A percentile compares a stretch with the other conserved stretches of the same genome.
These are phyloP conservation scores for Pomacea maculata DNA, from an alignment of 1,140 invertebrate species.

Conservation along the genomic window DNA sequence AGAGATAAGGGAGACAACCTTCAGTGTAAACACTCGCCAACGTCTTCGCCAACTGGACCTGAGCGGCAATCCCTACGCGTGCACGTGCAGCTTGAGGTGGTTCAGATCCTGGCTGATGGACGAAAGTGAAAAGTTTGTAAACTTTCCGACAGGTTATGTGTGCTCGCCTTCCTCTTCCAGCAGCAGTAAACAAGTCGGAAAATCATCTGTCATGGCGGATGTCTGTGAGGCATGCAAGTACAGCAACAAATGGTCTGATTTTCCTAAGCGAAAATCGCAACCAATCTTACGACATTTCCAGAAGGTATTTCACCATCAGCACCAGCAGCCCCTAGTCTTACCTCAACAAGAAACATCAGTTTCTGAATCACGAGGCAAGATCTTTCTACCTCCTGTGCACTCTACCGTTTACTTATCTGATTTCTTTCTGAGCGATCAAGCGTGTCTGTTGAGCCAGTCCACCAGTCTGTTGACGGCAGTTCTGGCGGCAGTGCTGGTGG, in stretches of 20 bases:
- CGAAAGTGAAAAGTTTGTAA: background rate
- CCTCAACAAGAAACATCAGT: no score
- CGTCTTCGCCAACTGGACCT: background rate
- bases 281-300: no score
- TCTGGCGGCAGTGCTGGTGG: background rate
- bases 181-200: no score
- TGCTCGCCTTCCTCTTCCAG: background rate
- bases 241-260: no score
- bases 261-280: no score
- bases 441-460: conserved; percentile 9
- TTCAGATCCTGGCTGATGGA: conserved; percentile 18
- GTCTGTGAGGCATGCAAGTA: fast-evolving
- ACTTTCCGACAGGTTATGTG: background rate
- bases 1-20: background rate
- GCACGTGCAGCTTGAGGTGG: conserved; percentile 17
- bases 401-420: background rate
- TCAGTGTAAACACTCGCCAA: background rate
- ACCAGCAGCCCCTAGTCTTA: no score
- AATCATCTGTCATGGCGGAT: no score
- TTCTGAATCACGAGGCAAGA: no score
- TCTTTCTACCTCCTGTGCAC: no score
- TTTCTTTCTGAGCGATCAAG: conserved; percentile 6
- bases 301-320: no score
- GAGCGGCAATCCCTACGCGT: conserved; percentile 13
- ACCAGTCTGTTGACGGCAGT: background rate